Base-by-base conservation (phyloP, 2,113 vertebrate genomes). In the Tretioscincus oriximinensis region DNA sequence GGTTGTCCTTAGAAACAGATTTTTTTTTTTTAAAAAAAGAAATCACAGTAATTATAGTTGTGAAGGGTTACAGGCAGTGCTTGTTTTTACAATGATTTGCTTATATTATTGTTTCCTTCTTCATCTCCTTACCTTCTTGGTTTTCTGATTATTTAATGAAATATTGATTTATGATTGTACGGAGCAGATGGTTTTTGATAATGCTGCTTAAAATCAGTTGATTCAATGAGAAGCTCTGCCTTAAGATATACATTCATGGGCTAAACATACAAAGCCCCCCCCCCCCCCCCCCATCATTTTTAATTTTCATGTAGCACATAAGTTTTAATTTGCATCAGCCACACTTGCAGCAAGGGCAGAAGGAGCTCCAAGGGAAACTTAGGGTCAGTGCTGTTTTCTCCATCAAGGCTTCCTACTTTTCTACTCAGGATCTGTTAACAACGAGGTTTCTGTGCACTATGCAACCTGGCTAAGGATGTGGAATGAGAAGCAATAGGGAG, bases 101-200 rank as follows among this genome's bases (percentile, higher is more conserved):
- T 91, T 91, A 83, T 77, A 67, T 76, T 2, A 58, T 84, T 89
- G 85, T 93, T 5, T n/a, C 2, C 63, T n/a, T 65, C 80, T 29
- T 29, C 80, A 76, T 76, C 31, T 69, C 73, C 80, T 66, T 85
- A 81, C 84, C 82, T 90, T 79, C 71, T 86, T 88, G 81, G 64
- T 5, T 41, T 85, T 91, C 88, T 84, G 88, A 92, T 91, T 91
- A 91, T 91, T 94, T 93, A 92, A 93, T 95, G 90, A 93, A 93
- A 93, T 91, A 87, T 89, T 93, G 92, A 91, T 94, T 90, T 86
- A 85, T 88, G 88, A 87, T 92, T 92, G 94, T 93, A 92, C 85
- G 92, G 93, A 81, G 64, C 80, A 81, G 90, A 90, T 92, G 90
- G 87, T 88, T 92, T 82, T 47, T 86, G 88, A 86, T 93, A 89